Percentiles rank a stretch among this genome's conserved stretches.
Conservation (phyloP, 2,113 vertebrate genomes). For the Platichthys flesus region DNA sequence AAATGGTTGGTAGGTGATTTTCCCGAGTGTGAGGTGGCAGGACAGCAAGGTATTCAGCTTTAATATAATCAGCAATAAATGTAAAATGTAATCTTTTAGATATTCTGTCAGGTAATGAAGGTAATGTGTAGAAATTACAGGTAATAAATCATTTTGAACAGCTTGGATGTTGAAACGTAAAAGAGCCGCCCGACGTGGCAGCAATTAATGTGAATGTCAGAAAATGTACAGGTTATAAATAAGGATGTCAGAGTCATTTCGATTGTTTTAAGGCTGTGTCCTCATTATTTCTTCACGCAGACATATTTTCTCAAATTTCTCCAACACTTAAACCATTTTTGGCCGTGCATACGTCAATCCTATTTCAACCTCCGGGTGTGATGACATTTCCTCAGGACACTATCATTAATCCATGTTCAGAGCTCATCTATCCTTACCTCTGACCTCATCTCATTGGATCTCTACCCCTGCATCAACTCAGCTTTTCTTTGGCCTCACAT, state of each 20-base stretch:
- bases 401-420: conserved; percentile 33
- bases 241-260: conserved; percentile 24
- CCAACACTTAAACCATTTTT: not conserved
- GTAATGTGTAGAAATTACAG: conserved; percentile 20
- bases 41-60: conserved; percentile 17
- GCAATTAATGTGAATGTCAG: conserved; percentile 57
- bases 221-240: conserved; percentile 44
- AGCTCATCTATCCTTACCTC: conserved; percentile 22
- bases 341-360: not conserved
- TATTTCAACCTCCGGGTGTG: not conserved
- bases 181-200: conserved; percentile 32
- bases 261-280: conserved; percentile 33
- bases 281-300: conserved; percentile 36
- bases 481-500: conserved; percentile 50
- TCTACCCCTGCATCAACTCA: not conserved
- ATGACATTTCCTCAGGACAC: conserved; percentile 20
- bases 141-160: conserved; percentile 71
- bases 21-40: conserved; percentile 8
- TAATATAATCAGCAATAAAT: conserved; percentile 22
- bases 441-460: conserved; percentile 33
- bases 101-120: conserved; percentile 37
- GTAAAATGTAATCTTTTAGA: conserved; percentile 38
- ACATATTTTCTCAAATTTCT: conserved; percentile 24
- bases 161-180: conserved; percentile 42
- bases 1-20: conserved; percentile 32